Evolutionary conservation across 2,888 invertebrate genomes (phyloP), one percentile per base, ranked within the genome.

Genomic region (Hyalella azteca): DNA sequence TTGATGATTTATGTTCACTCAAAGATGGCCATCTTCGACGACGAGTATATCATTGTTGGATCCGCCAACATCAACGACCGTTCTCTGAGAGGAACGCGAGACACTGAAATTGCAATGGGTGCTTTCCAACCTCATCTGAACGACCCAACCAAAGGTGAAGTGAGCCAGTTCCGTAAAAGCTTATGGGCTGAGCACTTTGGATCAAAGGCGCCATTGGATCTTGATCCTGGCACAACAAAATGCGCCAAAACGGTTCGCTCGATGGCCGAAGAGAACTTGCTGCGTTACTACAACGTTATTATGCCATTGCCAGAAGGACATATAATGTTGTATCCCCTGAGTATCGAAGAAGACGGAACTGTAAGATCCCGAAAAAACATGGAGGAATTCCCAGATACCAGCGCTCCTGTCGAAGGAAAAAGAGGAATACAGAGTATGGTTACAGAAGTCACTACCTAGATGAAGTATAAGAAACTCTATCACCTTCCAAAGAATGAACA

Each of bases 61-160:
- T 83, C 83, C 1, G 85, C 85, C 50, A 85, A 85, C 81, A 85
- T 85, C 77, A 85, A 85, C 54, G 81, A 85, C 50, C 73, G 85
- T 11, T 85, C 85, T n/a, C 75, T 85, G 59, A 81, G 78, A 60
- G 85, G 85, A 22, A 84, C 80, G 45, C 59, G 85, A 19, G 85
- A 85, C 50, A 84, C 85, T 1, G 85, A 85, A 59, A 84, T 85
- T 22, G 85, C 85, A n/a, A 77, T 81, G n/a, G 85, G 85, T 26
- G 76, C 75, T 19, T 85, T 49, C 78, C 84, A 85, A 66, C 82
- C 85, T 19, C 4, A 26, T 26, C 3, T 29, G 7, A 26, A 39
- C 32, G 59, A 76, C 13, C 73, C 77, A 32, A 29, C 81, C 3
- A 26, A n/a, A 15, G 81, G 81, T 29, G 82, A 84, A 22, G 81